A percentile compares a stretch with the other conserved stretches of the same genome.
Conservation (phyloP, 2,113 vertebrate species). For the Mesocricetus auratus region DNA sequence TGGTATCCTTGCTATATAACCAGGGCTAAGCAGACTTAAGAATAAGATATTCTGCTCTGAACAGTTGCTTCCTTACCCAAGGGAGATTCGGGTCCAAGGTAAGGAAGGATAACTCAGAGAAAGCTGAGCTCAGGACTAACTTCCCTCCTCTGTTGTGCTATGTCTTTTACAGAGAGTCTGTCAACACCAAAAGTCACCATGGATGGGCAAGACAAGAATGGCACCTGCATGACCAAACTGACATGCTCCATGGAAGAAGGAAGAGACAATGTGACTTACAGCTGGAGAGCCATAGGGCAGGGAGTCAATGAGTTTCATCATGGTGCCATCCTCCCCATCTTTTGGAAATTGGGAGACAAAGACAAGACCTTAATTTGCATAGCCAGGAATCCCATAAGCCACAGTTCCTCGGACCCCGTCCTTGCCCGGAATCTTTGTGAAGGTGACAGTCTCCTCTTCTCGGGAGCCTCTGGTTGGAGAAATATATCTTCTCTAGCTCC, state of each 20-base stretch:
- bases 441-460: constrained; percentile 63
- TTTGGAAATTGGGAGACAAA: constrained; percentile 32
- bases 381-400: constrained; percentile 76
- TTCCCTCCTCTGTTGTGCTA: background rate
- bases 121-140: too few relatives aligned
- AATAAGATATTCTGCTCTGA: constrained; percentile 33
- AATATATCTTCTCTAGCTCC: background rate
- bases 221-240: constrained; percentile 70
- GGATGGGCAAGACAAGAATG: constrained; percentile 50
- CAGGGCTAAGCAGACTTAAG: background rate
- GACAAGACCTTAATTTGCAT: constrained; percentile 64
- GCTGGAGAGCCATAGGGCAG: constrained; percentile 49
- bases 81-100: background rate
- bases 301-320: background rate
- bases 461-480: background rate
- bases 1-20: background rate
- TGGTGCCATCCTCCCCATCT: constrained; percentile 57
- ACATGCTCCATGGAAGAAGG: constrained; percentile 65
- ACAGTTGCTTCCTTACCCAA: background rate
- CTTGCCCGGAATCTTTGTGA: constrained; percentile 55
- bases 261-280: constrained; percentile 74
- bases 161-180: constrained; percentile 65
- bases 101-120: background rate
- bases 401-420: constrained; percentile 56
- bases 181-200: constrained; percentile 56